These are phyloP conservation scores for Rhopalosiphum padi DNA, from an alignment of 1,140 invertebrate species.

Conservation along the genomic window DNA sequence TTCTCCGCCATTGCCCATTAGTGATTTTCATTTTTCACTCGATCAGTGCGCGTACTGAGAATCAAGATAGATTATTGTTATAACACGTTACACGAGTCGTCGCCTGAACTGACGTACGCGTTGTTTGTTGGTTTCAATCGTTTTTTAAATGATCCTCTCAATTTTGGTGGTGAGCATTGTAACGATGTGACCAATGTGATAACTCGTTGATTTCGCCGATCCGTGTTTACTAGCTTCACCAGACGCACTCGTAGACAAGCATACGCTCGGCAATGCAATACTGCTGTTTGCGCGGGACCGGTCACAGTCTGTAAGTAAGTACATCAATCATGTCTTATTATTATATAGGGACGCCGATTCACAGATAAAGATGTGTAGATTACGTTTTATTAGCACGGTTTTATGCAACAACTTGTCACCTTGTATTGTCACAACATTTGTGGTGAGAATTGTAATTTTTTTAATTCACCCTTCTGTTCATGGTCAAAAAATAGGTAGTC, in stretches of 20 bases:
- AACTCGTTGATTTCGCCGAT: background rate
- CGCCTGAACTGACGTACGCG: background rate
- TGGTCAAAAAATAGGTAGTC: background rate
- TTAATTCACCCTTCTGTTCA: background rate
- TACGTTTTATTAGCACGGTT: background rate
- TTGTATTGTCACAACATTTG: background rate
- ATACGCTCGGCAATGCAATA: background rate
- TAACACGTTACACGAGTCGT: background rate
- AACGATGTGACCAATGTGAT: background rate
- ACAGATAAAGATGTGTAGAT: background rate
- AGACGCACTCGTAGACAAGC: background rate
- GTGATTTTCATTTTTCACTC: background rate
- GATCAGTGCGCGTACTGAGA: background rate
- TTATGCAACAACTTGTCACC: background rate
- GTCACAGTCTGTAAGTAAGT: background rate
- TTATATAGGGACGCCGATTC: background rate
- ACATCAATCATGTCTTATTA: background rate
- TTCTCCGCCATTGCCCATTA: background rate
- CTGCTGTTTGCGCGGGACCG: background rate
- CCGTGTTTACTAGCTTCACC: background rate
- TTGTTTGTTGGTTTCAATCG: background rate
- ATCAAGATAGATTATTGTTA: background rate
- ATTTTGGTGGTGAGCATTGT: background rate
- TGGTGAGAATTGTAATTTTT: background rate
- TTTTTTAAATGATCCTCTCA: background rate